phyloP scores from a whole-genome alignment of 2,797 vertebrate species.

The Sebastes iracundus region DNA sequence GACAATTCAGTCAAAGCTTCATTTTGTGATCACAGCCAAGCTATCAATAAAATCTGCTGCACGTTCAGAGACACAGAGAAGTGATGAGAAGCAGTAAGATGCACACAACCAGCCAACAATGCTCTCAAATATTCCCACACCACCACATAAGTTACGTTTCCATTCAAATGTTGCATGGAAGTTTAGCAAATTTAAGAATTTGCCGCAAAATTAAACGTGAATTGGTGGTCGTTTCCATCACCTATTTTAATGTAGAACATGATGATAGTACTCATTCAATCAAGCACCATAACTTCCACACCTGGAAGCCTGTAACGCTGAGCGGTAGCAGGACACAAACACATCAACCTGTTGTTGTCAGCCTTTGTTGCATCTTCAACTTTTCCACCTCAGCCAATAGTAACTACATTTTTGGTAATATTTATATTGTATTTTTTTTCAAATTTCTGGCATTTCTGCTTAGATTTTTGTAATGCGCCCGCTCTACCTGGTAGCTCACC shows the following conservation, averaged over 20 bases:
- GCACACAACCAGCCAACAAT: background rate
- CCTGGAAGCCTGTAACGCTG: background rate
- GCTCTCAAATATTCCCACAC: background rate
- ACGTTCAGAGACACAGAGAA: background rate
- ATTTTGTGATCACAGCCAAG: background rate
- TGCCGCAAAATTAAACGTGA: background rate
- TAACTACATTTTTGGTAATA: background rate
- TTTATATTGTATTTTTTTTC: background rate
- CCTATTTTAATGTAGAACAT: background rate
- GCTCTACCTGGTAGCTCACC: too few species aligned
- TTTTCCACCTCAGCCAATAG: background rate
- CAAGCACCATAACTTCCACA: background rate
- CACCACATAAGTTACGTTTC: background rate
- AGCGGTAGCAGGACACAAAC: background rate
- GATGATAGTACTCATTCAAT: background rate
- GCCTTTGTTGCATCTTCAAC: background rate
- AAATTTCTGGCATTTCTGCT: background rate
- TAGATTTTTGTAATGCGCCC: background rate
- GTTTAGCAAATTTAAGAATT: background rate
- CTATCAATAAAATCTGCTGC: background rate
- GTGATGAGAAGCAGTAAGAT: background rate
- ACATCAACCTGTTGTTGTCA: background rate
- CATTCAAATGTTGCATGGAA: background rate
- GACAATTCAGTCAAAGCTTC: background rate
- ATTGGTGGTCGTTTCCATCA: background rate